Evolutionary conservation across 2,888 invertebrate species (phyloP).

Genomic region (Antitype chi): DNA sequence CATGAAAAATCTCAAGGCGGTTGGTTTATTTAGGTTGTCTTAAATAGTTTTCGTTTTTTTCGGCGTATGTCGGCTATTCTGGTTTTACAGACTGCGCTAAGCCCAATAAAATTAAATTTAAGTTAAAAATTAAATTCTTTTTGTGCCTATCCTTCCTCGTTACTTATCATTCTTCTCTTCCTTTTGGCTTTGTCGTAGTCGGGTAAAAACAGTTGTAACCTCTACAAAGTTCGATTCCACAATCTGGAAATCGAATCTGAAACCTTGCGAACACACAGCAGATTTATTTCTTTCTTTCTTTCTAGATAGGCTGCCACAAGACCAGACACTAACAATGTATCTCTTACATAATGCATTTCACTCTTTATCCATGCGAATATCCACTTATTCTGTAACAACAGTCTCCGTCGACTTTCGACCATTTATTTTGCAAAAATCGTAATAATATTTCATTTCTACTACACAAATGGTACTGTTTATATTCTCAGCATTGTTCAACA

Average conservation of each 20-base stretch:
- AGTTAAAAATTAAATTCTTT: too few species aligned
- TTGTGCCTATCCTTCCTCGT: too few species aligned
- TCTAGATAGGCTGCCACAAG: slow-evolving; percentile 9
- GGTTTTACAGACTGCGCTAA: not conserved
- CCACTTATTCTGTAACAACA: slow-evolving; percentile 15
- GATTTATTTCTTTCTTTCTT: not conserved
- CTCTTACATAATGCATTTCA: slow-evolving; percentile 25
- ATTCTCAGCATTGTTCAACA: slow-evolving; percentile 51
- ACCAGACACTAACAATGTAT: slow-evolving; percentile 10
- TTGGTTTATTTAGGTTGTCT: too few species aligned
- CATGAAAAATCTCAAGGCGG: not conserved
- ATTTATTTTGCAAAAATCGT: slow-evolving; percentile 43
- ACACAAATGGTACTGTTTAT: slow-evolving; percentile 22
- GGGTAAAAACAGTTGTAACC: too few species aligned
- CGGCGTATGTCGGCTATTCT: not conserved
- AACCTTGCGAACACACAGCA: not conserved
- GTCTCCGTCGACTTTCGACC: slow-evolving; percentile 36
- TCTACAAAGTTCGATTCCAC: not conserved
- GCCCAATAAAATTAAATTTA: too few species aligned
- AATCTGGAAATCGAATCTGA: slow-evolving; percentile 1
- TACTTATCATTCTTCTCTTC: too few species aligned
- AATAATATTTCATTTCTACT: slow-evolving; percentile 28
- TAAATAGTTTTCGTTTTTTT: not conserved
- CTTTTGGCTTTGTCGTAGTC: too few species aligned
- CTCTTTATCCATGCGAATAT: slow-evolving; percentile 34